phyloP scores from a whole-genome alignment of 1,140 invertebrate species.

The Teleopsis dalmanni region DNA sequence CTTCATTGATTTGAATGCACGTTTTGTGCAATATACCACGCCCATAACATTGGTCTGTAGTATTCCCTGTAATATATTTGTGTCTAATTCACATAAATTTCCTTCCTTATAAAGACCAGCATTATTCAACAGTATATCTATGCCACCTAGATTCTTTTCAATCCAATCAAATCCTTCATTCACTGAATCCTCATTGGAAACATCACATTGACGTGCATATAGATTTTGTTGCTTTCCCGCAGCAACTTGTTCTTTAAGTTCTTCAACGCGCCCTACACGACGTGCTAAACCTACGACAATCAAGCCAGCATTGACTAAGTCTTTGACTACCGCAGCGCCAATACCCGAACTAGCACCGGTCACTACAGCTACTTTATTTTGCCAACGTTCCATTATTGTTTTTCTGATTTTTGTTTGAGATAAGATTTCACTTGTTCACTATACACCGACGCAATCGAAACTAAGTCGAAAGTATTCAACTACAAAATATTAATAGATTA shows the following conservation, averaged over 20 bases:
- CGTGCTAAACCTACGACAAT: slow-evolving; percentile 47
- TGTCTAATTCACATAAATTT: slow-evolving; percentile 35
- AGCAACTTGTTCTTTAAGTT: slow-evolving; percentile 25
- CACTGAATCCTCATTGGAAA: slow-evolving; percentile 59
- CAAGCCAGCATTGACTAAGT: slow-evolving; percentile 50
- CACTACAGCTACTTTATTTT: slow-evolving; percentile 53
- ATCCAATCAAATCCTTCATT: slow-evolving; percentile 57
- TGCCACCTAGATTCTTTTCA: slow-evolving; percentile 54
- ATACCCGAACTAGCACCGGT: slow-evolving; percentile 60
- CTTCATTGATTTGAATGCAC: slow-evolving; percentile 60
- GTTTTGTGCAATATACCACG: slow-evolving; percentile 56
- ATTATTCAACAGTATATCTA: slow-evolving; percentile 69
- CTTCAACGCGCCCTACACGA: slow-evolving; percentile 29
- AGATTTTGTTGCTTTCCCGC: slow-evolving; percentile 34
- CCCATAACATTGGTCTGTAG: slow-evolving; percentile 64
- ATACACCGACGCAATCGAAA: too few relatives aligned
- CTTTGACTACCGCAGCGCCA: slow-evolving; percentile 47
- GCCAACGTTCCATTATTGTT: slow-evolving; percentile 45
- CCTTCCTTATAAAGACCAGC: slow-evolving; percentile 52
- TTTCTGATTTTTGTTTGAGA: too few relatives aligned
- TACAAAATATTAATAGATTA: too few relatives aligned
- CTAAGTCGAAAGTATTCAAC: too few relatives aligned
- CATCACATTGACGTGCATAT: slow-evolving; percentile 54
- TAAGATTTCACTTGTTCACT: too few relatives aligned
- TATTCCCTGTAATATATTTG: slow-evolving; percentile 46